Base-by-base conservation (phyloP, 2,113 vertebrate species). In the Microcebus murinus region DNA sequence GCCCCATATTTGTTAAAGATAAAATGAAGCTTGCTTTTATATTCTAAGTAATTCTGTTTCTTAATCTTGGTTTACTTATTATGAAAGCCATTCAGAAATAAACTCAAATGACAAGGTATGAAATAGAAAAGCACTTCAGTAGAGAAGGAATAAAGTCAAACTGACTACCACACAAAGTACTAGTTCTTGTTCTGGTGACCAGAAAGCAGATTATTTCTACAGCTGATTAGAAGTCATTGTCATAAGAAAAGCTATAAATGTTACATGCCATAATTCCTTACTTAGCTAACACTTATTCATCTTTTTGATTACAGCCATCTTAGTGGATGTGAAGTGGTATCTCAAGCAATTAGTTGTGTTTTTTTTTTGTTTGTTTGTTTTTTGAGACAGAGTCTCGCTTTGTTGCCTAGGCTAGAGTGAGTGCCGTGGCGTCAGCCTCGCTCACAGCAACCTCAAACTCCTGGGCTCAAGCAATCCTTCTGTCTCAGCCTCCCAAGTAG, bases 1-100 rank as follows among this genome's bases (percentile, higher is more conserved):
- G 29, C 31, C n/a, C 48, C 61, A 82, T 21, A 52, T 79, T 86
- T 82, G 61, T 73, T 94, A 94, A 81, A 90, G 90, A 61, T 93
- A 90, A 77, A 71, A n/a, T 67, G 23, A 77, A 84, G 50, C 6
- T 63, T 74, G 6, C n/a, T 80, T 93, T 82, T 48, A 9, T 74
- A 34, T 71, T 91, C 42, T 85, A 39, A 91, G 5, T 39, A 73
- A 63, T 88, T 92, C 18, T 96, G 65, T 83, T 79, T 92, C 67
- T 79, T 31, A 79, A 42, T 93, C 42, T 48, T 59, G 36, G 14
- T 73, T 90, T 63, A 90, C 36, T 92, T 70, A 17, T 92, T 70
- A 84, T 90, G 65, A 94, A 93, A 79, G 25, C 25, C 34, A 48
- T 87, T 94, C 45, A 55, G 21, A 61, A 92, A 86, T 68, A 42